These are phyloP conservation scores for Salvelinus namaycush DNA, from an alignment of 2,113 vertebrate genomes.

Conservation along the genomic window DNA sequence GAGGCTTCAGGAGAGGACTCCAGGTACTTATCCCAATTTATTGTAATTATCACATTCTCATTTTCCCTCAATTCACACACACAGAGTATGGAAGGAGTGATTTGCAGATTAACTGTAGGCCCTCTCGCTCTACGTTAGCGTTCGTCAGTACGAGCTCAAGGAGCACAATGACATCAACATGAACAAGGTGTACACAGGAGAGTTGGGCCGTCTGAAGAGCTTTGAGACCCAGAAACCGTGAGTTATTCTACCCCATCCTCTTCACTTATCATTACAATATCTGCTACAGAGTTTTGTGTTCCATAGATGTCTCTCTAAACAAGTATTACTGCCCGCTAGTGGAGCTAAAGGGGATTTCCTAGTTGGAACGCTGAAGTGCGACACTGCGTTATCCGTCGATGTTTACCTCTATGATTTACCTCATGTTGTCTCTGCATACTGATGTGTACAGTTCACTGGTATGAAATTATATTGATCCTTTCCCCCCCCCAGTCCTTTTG, in stretches of 20 bases:
- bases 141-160: slow-evolving; percentile 94
- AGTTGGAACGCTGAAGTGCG: too few relatives aligned
- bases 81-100: background rate
- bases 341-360: slow-evolving; percentile 7
- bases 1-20: slow-evolving; percentile 96
- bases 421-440: too few relatives aligned
- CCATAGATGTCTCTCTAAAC: background rate
- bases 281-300: background rate
- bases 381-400: background rate
- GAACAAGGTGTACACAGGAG: slow-evolving; percentile 88
- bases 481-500: slow-evolving; percentile 81
- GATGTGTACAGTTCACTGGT: background rate
- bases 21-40: slow-evolving; percentile 73
- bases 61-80: background rate
- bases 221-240: slow-evolving; percentile 97
- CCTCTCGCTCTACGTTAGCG: slow-evolving; percentile 68
- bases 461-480: background rate
- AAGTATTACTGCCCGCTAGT: slow-evolving; percentile 37
- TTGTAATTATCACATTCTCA: background rate
- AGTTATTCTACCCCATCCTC: slow-evolving; percentile 59
- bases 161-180: slow-evolving; percentile 81
- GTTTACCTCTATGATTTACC: too few relatives aligned
- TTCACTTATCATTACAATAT: background rate
- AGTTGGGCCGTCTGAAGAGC: slow-evolving; percentile 94
- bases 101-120: background rate